A percentile compares a stretch with the other conserved stretches of the same genome.
phyloP scores from a whole-genome alignment of 2,888 invertebrate genomes.

The Carpatolechia fugitivella region DNA sequence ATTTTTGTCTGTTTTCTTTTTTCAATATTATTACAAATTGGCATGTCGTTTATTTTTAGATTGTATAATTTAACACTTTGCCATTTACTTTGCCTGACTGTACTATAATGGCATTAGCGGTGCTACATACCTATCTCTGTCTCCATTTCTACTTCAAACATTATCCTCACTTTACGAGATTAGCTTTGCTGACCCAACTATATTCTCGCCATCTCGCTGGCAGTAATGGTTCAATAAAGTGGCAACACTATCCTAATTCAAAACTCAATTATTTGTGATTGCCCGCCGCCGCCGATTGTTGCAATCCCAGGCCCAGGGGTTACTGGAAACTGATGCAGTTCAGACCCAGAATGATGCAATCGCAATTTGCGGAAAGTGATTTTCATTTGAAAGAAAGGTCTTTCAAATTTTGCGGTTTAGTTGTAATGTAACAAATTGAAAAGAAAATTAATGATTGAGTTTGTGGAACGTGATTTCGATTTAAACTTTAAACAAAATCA shows the following conservation, averaged over 20 bases:
- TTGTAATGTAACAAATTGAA: not conserved
- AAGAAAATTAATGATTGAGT: not conserved
- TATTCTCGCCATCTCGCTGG: not conserved
- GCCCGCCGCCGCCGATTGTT: conserved; percentile 16
- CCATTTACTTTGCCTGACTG: not conserved
- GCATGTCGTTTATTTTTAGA: too few relatives aligned
- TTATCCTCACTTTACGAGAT: not conserved
- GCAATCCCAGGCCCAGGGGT: conserved; percentile 15
- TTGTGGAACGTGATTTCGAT: not conserved
- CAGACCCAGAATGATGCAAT: not conserved
- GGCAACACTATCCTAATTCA: conserved; percentile 18
- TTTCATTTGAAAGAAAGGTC: conserved; percentile 4
- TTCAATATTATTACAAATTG: too few relatives aligned
- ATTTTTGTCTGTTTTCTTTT: too few relatives aligned
- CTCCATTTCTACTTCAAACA: not conserved
- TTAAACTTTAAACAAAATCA: too few relatives aligned
- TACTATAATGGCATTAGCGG: not conserved
- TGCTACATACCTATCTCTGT: not conserved
- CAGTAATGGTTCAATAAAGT: conserved; percentile 19
- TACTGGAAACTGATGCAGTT: conserved; percentile 3
- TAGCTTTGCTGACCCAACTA: not conserved
- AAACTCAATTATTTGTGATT: conserved; percentile 22
- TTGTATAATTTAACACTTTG: too few relatives aligned
- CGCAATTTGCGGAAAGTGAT: not conserved
- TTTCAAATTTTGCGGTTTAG: not conserved